Conservation (phyloP, 1,140 invertebrate genomes). For the Nephila pilipes region DNA sequence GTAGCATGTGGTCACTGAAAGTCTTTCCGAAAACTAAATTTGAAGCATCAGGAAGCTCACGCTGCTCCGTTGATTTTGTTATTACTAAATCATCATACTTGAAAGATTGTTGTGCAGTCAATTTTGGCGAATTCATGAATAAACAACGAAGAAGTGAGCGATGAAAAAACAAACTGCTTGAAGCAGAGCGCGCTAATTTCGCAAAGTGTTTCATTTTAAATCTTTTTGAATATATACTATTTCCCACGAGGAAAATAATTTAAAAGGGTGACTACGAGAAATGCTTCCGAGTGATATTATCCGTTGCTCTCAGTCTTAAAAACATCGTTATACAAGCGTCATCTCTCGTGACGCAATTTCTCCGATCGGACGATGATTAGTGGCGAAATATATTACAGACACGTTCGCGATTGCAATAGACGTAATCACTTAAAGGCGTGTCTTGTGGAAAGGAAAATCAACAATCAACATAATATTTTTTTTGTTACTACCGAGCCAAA, state of each 20-base stretch:
- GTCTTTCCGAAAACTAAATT: conserved; percentile 85
- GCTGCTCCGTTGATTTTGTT: conserved; percentile 82
- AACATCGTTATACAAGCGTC: neutral
- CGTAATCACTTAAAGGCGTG: neutral
- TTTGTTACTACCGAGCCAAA: no score
- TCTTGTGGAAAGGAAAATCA: neutral
- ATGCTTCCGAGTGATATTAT: neutral
- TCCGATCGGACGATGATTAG: neutral
- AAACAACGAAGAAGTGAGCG: neutral
- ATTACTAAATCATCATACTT: conserved; percentile 47
- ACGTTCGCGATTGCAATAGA: neutral
- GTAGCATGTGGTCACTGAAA: conserved; percentile 78
- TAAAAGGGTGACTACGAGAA: no score
- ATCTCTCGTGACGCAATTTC: neutral
- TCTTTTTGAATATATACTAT: no score
- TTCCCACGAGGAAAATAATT: no score
- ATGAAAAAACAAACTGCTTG: neutral
- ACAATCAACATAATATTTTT: no score
- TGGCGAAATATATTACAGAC: neutral
- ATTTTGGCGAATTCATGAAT: neutral
- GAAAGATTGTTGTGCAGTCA: neutral
- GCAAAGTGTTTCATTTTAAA: neutral
- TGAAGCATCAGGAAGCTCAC: conserved; percentile 90
- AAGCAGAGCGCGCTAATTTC: neutral
- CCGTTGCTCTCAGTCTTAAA: neutral